Evolutionary conservation across 30 jellyfish, hydroid and myxozoan species (phyloP).

Genomic region (Hydractinia symbiolongicarpus): DNA sequence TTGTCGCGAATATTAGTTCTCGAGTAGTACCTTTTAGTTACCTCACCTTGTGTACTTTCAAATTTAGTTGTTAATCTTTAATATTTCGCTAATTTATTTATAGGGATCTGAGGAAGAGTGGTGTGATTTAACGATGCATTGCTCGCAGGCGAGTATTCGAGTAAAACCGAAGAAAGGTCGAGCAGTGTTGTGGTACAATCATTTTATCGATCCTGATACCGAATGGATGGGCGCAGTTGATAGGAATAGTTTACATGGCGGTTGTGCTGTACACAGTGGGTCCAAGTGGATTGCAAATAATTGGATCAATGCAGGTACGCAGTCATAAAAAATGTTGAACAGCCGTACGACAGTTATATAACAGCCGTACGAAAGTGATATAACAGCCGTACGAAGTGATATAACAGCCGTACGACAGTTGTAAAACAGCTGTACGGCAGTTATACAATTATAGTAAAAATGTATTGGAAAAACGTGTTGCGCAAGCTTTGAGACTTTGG

Average conservation of each 20-base stretch:
- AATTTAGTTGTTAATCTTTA: background rate
- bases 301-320: constrained; percentile 40
- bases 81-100: background rate
- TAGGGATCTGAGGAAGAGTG: constrained; percentile 27
- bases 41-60: too few species aligned
- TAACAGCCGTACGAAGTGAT: too few species aligned
- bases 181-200: constrained; percentile 40
- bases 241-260: constrained; percentile 44
- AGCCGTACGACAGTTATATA: background rate
- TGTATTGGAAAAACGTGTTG: too few species aligned
- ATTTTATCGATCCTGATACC: constrained; percentile 27
- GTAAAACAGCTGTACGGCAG: too few species aligned
- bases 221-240: constrained; percentile 46
- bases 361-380: too few species aligned
- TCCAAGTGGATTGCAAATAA: constrained; percentile 39
- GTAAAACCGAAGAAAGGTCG: constrained; percentile 42
- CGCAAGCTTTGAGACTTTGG: too few species aligned
- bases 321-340: background rate
- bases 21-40: too few species aligned
- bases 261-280: constrained; percentile 40
- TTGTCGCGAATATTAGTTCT: too few species aligned
- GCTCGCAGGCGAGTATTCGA: constrained; percentile 9
- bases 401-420: too few species aligned
- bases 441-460: too few species aligned
- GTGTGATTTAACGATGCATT: constrained; percentile 31